These are phyloP conservation scores for Sympetrum striolatum DNA, from an alignment of 2,888 invertebrate species.

Conservation along the genomic window DNA sequence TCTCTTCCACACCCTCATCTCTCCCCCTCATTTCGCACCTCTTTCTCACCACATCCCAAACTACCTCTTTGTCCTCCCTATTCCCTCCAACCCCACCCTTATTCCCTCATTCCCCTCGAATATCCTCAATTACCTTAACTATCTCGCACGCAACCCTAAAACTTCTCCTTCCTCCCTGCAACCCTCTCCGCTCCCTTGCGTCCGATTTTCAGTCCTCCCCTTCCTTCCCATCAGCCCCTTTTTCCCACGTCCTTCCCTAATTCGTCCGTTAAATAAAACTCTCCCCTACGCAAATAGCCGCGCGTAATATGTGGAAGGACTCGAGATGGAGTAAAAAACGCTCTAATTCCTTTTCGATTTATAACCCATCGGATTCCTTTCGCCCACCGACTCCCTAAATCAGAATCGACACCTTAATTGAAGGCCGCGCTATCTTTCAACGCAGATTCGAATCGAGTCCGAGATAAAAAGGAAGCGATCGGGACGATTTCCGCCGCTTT, in stretches of 20 bases:
- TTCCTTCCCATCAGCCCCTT: background rate
- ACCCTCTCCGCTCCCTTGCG: background rate
- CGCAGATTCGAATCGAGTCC: background rate
- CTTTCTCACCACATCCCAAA: background rate
- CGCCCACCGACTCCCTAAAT: background rate
- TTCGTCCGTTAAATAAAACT: background rate
- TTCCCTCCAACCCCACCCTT: background rate
- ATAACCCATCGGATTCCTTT: background rate
- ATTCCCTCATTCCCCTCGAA: background rate
- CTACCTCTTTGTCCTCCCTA: background rate
- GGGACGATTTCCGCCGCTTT: background rate
- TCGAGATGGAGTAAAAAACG: no score
- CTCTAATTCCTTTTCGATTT: no score
- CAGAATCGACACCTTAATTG: background rate
- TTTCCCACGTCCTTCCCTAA: background rate
- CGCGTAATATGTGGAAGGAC: no score
- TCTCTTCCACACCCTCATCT: no score
- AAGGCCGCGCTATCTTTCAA: background rate
- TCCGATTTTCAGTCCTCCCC: background rate
- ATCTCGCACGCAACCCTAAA: background rate
- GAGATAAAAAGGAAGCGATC: background rate
- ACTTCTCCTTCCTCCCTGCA: background rate
- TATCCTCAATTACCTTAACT: background rate
- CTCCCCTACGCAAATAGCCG: background rate
- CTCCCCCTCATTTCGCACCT: no score